phyloP scores from a whole-genome alignment of 2,113 vertebrate genomes.

The Fukomys damarensis region DNA sequence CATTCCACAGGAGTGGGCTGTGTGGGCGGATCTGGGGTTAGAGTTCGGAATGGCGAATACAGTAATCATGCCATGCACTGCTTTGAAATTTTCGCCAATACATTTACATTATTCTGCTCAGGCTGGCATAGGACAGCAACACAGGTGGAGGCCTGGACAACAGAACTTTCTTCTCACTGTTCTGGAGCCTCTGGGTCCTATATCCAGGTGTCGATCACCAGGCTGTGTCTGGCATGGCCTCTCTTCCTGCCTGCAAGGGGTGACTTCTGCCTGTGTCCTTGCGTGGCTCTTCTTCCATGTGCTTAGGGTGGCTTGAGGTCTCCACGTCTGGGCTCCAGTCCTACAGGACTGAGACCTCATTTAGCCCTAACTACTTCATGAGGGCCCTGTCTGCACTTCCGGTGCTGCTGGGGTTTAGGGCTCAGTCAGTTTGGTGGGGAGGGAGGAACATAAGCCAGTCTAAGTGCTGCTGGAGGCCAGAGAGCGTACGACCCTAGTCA shows the following conservation, averaged over 20 bases:
- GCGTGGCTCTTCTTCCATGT: neutral
- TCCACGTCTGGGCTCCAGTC: neutral
- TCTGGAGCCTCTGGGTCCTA: neutral
- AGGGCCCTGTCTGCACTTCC: neutral
- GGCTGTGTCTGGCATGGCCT: neutral
- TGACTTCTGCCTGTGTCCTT: neutral
- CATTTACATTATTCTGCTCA: neutral
- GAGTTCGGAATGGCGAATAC: neutral
- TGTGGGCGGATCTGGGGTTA: neutral
- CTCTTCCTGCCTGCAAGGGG: neutral
- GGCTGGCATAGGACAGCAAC: neutral
- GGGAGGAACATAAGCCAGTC: neutral
- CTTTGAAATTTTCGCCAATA: neutral
- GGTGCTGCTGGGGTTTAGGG: neutral
- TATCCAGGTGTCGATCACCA: neutral
- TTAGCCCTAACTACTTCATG: neutral
- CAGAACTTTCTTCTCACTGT: neutral
- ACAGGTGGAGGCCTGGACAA: neutral
- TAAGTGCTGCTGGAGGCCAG: neutral
- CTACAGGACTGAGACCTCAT: neutral
- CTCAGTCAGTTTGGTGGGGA: neutral
- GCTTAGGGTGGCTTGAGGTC: neutral
- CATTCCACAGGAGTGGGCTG: neutral
- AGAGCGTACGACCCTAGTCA: neutral
- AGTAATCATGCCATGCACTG: neutral